Conservation (phyloP, 1,140 invertebrate genomes). For the Geopemphigus sp. region DNA sequence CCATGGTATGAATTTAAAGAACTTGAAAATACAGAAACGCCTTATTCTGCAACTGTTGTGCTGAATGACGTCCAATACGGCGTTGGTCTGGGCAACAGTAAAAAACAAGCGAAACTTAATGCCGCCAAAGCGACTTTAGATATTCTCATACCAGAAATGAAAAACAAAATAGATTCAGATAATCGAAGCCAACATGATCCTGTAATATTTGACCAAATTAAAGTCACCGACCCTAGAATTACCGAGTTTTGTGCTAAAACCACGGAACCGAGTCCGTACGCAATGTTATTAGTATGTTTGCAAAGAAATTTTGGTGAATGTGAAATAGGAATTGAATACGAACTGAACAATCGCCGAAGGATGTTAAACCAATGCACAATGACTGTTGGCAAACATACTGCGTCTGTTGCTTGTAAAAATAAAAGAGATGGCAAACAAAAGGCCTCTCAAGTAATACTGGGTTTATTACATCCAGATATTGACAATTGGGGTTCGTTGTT, state of each 20-base stretch:
- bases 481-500: conserved; percentile 92
- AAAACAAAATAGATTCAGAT: conserved; percentile 58
- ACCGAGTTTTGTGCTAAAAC: conserved; percentile 91
- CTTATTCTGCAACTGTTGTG: conserved; percentile 71
- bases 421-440: conserved; percentile 97
- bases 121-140: conserved; percentile 86
- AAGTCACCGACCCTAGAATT: conserved; percentile 88
- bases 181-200: conserved; percentile 26
- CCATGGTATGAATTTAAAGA: conserved; percentile 91
- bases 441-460: conserved; percentile 91
- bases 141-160: conserved; percentile 92
- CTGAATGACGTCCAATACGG: conserved; percentile 92
- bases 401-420: conserved; percentile 87
- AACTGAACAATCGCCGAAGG: conserved; percentile 84
- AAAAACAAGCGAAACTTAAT: conserved; percentile 91
- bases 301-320: conserved; percentile 88
- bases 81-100: conserved; percentile 86
- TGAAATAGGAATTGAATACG: conserved; percentile 83
- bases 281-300: conserved; percentile 87
- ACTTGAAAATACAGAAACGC: conserved; percentile 61
- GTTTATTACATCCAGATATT: conserved; percentile 87
- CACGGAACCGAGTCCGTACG: conserved; percentile 91
- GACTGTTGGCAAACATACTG: conserved; percentile 88
- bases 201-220: conserved; percentile 90
- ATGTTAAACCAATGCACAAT: conserved; percentile 93